These are phyloP conservation scores for Argyresthia albistria DNA, from an alignment of 2,888 invertebrate species.

Conservation along the genomic window DNA sequence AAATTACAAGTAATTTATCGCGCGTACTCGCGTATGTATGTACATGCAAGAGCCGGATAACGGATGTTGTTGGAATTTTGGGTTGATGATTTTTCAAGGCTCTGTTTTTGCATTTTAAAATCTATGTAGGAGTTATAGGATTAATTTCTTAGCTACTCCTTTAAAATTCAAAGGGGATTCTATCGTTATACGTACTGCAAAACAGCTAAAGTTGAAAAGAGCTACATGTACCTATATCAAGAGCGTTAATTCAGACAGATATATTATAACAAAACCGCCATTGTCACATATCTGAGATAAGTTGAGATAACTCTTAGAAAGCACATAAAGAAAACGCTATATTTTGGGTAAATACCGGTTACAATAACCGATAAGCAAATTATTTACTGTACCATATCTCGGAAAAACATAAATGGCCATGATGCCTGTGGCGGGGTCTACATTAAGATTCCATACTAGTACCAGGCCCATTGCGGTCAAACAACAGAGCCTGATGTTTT, in stretches of 20 bases:
- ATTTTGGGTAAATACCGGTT: background rate
- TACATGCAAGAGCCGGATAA: background rate
- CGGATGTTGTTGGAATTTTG: conserved; percentile 23
- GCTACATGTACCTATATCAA: too few relatives aligned
- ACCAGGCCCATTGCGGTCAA: conserved; percentile 2
- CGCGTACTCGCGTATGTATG: conserved; percentile 11
- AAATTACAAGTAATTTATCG: conserved; percentile 71
- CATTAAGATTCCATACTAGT: conserved; percentile 6
- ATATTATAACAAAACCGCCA: too few relatives aligned
- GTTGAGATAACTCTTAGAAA: too few relatives aligned
- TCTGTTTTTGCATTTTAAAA: too few relatives aligned
- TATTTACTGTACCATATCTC: background rate
- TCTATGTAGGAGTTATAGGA: too few relatives aligned
- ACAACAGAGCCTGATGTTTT: conserved; percentile 32
- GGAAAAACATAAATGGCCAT: conserved; percentile 2
- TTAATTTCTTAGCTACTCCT: too few relatives aligned
- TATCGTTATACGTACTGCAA: too few relatives aligned
- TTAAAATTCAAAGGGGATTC: too few relatives aligned
- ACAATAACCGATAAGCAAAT: background rate
- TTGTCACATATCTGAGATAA: too few relatives aligned
- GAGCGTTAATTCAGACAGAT: too few relatives aligned
- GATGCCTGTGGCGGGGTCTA: conserved; percentile 5
- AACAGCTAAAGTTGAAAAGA: too few relatives aligned
- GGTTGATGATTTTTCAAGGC: background rate
- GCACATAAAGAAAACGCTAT: too few relatives aligned